These are phyloP conservation scores for Gadopsis bispinosus DNA, from an alignment of 2,797 vertebrate genomes.

Conservation along the genomic window DNA sequence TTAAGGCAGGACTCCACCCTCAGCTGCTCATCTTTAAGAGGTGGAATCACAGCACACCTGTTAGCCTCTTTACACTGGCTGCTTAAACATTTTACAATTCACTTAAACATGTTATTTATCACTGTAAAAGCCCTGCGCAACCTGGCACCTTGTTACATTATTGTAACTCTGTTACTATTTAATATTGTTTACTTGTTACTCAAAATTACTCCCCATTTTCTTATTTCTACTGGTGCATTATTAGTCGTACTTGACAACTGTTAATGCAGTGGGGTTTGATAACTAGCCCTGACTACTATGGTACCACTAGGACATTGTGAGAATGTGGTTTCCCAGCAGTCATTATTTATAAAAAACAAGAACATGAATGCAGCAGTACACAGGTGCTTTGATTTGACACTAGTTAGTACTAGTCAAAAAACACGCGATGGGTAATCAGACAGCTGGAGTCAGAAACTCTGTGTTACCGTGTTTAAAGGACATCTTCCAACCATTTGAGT, in stretches of 20 bases:
- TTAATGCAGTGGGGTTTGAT: background rate
- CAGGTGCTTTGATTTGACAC: background rate
- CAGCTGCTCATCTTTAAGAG: background rate
- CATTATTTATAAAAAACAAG: constrained; percentile 13
- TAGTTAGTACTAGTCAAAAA: background rate
- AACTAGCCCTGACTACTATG: background rate
- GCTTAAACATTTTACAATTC: background rate
- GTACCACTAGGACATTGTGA: background rate
- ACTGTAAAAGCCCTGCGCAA: background rate
- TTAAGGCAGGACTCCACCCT: background rate
- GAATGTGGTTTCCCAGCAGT: background rate
- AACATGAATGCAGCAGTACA: background rate
- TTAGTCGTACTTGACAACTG: too few relatives aligned
- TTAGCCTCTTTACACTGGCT: background rate
- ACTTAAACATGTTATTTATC: background rate
- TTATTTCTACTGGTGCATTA: too few relatives aligned
- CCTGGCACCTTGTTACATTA: background rate
- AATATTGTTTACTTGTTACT: too few relatives aligned
- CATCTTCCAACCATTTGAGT: background rate
- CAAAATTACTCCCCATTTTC: too few relatives aligned
- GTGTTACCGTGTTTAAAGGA: background rate
- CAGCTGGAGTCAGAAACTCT: background rate
- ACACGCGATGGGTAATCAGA: background rate
- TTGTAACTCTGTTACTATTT: background rate
- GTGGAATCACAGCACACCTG: background rate